Evolutionary conservation across 2,797 vertebrate species (phyloP).

Genomic region (Steatocranus sp.): DNA sequence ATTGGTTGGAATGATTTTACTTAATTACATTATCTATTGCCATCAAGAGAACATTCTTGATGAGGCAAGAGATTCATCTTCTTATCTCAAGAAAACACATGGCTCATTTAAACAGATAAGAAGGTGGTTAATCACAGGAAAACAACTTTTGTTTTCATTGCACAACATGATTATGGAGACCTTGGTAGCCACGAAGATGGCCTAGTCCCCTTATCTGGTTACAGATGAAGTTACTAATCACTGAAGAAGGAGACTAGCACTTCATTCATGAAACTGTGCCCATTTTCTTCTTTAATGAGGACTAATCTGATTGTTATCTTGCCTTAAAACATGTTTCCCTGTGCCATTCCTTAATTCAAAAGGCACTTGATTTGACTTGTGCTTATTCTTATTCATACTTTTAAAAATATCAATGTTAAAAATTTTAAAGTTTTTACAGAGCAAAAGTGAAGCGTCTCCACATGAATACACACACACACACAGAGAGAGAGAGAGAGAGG

Average conservation of each 20-base stretch:
- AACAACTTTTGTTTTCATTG: not conserved
- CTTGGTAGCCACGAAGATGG: not conserved
- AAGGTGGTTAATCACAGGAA: not conserved
- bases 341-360: not conserved
- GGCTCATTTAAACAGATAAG: not conserved
- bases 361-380: not conserved
- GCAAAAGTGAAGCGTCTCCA: not conserved
- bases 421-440: accelerated
- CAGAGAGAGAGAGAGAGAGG: accelerated
- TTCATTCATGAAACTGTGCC: not conserved
- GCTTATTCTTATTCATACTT: not conserved
- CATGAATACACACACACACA: not conserved
- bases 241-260: not conserved
- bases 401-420: not conserved
- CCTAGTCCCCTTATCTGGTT: not conserved
- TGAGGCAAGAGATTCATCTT: not conserved
- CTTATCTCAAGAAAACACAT: not conserved
- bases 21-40: not conserved
- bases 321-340: not conserved
- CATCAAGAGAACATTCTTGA: no score
- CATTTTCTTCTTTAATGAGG: not conserved
- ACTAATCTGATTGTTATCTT: not conserved
- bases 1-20: not conserved
- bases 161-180: not conserved
- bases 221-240: not conserved